Evolutionary conservation across 2,797 vertebrate genomes (phyloP).

Genomic region (Limosa lapponica): DNA sequence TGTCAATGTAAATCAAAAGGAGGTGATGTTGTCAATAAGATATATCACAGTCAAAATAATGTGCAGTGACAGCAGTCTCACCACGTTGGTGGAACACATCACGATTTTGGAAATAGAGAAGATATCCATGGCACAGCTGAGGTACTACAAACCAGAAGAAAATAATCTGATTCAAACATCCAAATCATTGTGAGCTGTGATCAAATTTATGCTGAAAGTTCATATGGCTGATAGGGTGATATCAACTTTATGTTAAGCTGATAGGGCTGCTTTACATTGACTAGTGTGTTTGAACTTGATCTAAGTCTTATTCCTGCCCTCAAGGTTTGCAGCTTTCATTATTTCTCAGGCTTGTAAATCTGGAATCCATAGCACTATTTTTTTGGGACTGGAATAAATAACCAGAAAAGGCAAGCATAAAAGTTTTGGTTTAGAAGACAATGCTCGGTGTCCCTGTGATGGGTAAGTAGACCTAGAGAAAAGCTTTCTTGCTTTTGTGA

Average conservation of each 20-base stretch:
- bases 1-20: conserved; percentile 75
- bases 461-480: neutral
- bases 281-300: neutral
- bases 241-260: conserved; percentile 3
- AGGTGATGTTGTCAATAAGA: conserved; percentile 68
- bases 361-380: neutral
- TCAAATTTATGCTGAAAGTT: conserved; percentile 28
- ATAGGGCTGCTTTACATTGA: neutral
- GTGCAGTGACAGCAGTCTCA: conserved; percentile 38
- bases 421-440: neutral
- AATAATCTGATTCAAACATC: conserved; percentile 38
- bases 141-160: neutral
- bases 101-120: conserved; percentile 26
- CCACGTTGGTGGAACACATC: conserved; percentile 35
- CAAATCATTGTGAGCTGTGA: conserved; percentile 12
- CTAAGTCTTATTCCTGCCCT: conserved; percentile 15
- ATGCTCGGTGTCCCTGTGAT: neutral
- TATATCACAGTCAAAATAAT: conserved; percentile 57
- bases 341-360: conserved; percentile 19
- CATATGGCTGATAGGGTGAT: neutral
- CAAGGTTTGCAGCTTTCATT: conserved; percentile 33
- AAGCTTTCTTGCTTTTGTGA: neutral
- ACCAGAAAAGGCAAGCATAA: neutral
- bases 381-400: neutral
- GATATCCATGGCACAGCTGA: neutral